Conservation (phyloP, 2,113 vertebrate genomes). For the Hippolais icterina region DNA sequence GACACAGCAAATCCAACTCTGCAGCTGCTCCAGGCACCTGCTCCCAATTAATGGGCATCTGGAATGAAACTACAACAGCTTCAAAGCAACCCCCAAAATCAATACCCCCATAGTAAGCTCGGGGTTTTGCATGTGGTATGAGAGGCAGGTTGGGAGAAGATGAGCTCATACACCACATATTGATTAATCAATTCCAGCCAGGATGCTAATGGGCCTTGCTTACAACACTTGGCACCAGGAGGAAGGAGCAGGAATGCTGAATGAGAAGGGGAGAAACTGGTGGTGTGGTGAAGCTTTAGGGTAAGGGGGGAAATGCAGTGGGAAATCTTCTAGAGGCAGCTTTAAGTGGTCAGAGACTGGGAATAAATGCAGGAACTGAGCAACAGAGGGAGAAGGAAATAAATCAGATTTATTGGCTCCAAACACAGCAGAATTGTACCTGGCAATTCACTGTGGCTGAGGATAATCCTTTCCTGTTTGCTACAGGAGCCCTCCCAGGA, state of each 20-base stretch:
- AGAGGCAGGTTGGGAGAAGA: neutral
- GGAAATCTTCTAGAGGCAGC: neutral
- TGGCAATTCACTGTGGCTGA: neutral
- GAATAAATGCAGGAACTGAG: neutral
- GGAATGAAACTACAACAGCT: neutral
- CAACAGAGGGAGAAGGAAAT: neutral
- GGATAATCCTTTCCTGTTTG: neutral
- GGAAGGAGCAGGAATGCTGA: slow-evolving; percentile 9
- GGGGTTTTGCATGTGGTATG: neutral
- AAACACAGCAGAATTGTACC: neutral
- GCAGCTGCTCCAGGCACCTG: neutral
- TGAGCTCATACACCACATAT: slow-evolving; percentile 35
- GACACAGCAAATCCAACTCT: neutral
- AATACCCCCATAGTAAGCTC: neutral
- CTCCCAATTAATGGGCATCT: neutral
- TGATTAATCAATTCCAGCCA: slow-evolving; percentile 49
- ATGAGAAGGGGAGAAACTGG: neutral
- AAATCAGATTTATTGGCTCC: slow-evolving; percentile 7
- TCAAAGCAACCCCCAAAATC: slow-evolving; percentile 10
- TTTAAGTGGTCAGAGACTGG: neutral
- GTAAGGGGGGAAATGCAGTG: neutral
- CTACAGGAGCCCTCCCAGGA: neutral
- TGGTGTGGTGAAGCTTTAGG: neutral
- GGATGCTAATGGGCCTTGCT: slow-evolving; percentile 40
- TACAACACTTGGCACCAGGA: slow-evolving; percentile 20